A percentile compares a stretch with the other conserved stretches of the same genome.
Conservation (phyloP, 2,113 vertebrate genomes). For the Cromileptes altivelis region DNA sequence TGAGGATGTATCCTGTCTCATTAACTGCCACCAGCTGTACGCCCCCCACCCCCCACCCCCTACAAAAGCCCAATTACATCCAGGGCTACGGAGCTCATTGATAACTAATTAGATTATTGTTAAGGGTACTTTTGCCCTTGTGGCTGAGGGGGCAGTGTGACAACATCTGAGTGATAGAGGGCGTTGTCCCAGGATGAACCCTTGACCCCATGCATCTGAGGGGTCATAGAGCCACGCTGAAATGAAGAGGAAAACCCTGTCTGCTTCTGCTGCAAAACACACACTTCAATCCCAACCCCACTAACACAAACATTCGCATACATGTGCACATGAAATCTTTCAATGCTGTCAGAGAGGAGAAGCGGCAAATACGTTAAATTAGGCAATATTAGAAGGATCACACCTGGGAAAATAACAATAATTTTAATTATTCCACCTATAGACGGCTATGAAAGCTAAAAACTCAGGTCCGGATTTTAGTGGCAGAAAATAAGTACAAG, state of each 20-base stretch:
- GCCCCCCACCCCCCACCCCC: constrained; percentile 76
- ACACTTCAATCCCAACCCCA: background rate
- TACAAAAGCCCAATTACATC: constrained; percentile 93
- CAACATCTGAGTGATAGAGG: constrained; percentile 55
- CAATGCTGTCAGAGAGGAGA: background rate
- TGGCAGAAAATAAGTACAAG: too few species aligned
- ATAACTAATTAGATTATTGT: constrained; percentile 96
- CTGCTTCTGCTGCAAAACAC: constrained; percentile 44
- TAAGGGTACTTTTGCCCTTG: constrained; percentile 43
- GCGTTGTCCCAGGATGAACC: constrained; percentile 47
- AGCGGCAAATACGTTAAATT: background rate
- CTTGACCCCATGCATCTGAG: constrained; percentile 57
- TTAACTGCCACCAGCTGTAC: constrained; percentile 89
- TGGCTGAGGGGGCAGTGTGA: constrained; percentile 71
- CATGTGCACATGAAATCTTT: background rate
- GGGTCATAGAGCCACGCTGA: constrained; percentile 88
- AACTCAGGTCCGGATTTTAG: background rate
- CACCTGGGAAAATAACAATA: too few species aligned
- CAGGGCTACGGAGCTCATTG: constrained; percentile 93
- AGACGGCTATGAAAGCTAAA: background rate
- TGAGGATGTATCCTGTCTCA: constrained; percentile 81
- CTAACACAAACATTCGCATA: constrained; percentile 9
- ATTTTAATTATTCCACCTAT: too few species aligned
- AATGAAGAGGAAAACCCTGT: constrained; percentile 81
- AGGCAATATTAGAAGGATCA: background rate